Evolutionary conservation across 2,888 invertebrate species (phyloP), one percentile per base, ranked within the genome.

Genomic region (Diachrysia chrysitis): DNA sequence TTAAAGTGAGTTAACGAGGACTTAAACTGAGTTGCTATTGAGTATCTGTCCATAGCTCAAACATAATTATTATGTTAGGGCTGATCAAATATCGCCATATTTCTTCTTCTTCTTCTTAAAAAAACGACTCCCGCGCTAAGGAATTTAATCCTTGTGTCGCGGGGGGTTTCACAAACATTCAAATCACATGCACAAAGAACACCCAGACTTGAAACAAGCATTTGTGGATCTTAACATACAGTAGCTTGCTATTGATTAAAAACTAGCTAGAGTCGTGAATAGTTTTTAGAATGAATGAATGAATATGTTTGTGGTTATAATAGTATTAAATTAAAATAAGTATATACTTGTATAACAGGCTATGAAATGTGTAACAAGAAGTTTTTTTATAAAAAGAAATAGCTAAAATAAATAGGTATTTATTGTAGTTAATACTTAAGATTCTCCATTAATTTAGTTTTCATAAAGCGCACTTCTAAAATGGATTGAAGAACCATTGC

Each of bases 371-470:
- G 51, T 78, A 60, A n/a, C n/a, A 57, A 54, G 54, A 58, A 59
- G 58, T 58, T 37, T 66, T 63, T 75, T 58, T 72, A 58, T 66
- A 55, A 66, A 58, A 69, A 53, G 59, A 65, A 65, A 75, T 81
- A 83, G 83, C 80, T 83, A 79, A 81, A 80, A 84, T 83, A 79
- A 66, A 79, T 86, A n/a, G n/a, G n/a, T n/a, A 84, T 83, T 84
- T 83, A 85, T 82, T 82, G 23, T 79, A 82, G 74, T 66, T 51
- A 23, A 42, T 51, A 23, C 42, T 54, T 65, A 76, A 67, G 57
- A 53, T 73, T 58, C 54, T 68, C 32, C 59, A 72, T 68, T 25
- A 56, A 56, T 37, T 60, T 4, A 58, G 19, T 74, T 74, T 58
- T 59, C 21, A 10, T 53, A 19, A 10, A 56, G 17, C n/a, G 16